Conservation (phyloP, 2,888 invertebrate genomes). For the Epirrhoe alternata region DNA sequence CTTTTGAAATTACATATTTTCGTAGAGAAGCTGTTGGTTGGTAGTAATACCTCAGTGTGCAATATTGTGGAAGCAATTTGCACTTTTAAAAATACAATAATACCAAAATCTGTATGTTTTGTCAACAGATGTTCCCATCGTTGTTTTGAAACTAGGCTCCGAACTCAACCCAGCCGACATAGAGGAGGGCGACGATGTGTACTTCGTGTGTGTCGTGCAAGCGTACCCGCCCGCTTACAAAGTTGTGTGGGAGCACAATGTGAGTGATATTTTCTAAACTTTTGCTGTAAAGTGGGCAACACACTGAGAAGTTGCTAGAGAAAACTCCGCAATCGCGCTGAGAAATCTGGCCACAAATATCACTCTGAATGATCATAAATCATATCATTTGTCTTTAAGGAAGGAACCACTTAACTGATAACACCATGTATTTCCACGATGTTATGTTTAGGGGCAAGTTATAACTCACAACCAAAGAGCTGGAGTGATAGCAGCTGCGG, state of each 20-base stretch:
- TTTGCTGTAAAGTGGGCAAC: slow-evolving; percentile 24
- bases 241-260: slow-evolving; percentile 83
- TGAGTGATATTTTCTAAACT: slow-evolving; percentile 58
- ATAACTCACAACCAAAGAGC: slow-evolving; percentile 94
- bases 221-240: slow-evolving; percentile 84
- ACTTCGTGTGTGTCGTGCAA: slow-evolving; percentile 77
- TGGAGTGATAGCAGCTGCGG: slow-evolving; percentile 94
- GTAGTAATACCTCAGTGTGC: background rate
- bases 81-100: slow-evolving; percentile 6
- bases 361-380: background rate
- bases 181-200: slow-evolving; percentile 81
- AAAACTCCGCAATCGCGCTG: slow-evolving; percentile 27
- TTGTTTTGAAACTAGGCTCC: slow-evolving; percentile 71
- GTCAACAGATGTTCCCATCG: slow-evolving; percentile 73
- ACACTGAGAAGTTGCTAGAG: slow-evolving; percentile 26
- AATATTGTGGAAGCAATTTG: background rate
- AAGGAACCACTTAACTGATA: background rate
- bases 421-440: background rate
- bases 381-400: slow-evolving; percentile 2
- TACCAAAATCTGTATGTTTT: slow-evolving; percentile 28
- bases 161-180: slow-evolving; percentile 79
- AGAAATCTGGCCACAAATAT: slow-evolving; percentile 24
- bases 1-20: background rate
- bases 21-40: background rate
- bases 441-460: slow-evolving; percentile 88